These are phyloP conservation scores for Pseudeuparius sepicola DNA, from an alignment of 2,888 invertebrate genomes.

Conservation along the genomic window DNA sequence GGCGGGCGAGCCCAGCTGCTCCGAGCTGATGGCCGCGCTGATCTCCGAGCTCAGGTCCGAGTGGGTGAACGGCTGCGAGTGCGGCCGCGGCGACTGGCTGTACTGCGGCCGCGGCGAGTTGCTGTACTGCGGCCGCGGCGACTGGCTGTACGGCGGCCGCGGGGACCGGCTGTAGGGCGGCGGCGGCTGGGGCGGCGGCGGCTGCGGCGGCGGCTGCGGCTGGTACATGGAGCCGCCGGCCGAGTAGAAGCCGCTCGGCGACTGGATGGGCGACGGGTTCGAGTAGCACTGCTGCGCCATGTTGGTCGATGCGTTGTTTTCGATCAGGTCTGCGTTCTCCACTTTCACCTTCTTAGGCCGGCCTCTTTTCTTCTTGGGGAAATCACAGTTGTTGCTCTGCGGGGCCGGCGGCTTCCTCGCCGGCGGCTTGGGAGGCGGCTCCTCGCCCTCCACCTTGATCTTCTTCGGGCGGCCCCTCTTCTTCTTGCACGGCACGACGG, in stretches of 20 bases:
- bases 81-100: slow-evolving; percentile 36
- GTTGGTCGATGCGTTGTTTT: slow-evolving; percentile 39
- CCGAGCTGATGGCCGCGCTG: slow-evolving; percentile 66
- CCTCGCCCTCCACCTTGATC: slow-evolving; percentile 60
- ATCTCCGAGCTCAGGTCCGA: slow-evolving; percentile 69
- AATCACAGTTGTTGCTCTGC: slow-evolving; percentile 43
- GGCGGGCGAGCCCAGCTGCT: slow-evolving; percentile 55
- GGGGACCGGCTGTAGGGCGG: slow-evolving; percentile 29
- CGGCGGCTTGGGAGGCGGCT: slow-evolving; percentile 45
- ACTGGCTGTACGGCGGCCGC: slow-evolving; percentile 34
- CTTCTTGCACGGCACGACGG: slow-evolving; percentile 67
- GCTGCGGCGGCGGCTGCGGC: slow-evolving; percentile 35
- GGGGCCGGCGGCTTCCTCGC: slow-evolving; percentile 39
- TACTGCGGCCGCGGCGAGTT: slow-evolving; percentile 31
- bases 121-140: slow-evolving; percentile 33
- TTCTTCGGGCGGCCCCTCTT: slow-evolving; percentile 87
- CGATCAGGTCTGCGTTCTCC: slow-evolving; percentile 47
- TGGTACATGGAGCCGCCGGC: slow-evolving; percentile 37
- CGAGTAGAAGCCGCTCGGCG: slow-evolving; percentile 41
- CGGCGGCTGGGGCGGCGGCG: slow-evolving; percentile 29
- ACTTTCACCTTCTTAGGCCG: slow-evolving; percentile 77
- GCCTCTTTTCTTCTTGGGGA: slow-evolving; percentile 80
- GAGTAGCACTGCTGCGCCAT: slow-evolving; percentile 43
- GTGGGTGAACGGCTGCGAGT: slow-evolving; percentile 51
- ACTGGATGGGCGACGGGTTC: slow-evolving; percentile 42